Evolutionary conservation across 2,113 vertebrate genomes (phyloP), one percentile per base, ranked within the genome.

Genomic region (Mionectes macconnelli): DNA sequence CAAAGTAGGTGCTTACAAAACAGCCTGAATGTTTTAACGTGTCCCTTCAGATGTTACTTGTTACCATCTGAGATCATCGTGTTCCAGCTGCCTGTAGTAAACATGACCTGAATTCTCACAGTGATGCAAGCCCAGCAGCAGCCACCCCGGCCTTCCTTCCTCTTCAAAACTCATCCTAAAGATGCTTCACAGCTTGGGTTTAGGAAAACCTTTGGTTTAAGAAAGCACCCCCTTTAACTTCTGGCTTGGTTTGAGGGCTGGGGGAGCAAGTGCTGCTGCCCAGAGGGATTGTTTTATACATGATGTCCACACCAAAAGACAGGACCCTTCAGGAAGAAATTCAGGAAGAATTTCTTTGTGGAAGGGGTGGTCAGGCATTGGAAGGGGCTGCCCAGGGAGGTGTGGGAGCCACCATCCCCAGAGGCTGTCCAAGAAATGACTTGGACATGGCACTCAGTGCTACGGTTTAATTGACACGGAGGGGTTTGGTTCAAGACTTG

Each of bases 71-170:
- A 97, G 94, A 95, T 96, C 96, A 95, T 93, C 10, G 19, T 96
- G 93, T 96, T 94, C 93, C 96, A 94, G 93, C 94, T 93, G 96
- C 92, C 68, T 40, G 45, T 95, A 97, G 96, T 96, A 96, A 96
- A 96, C 96, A 97, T 81, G 96, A 96, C 92, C 93, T 88, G 96
- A 90, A 96, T 94, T 95, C 79, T 74, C 64, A 57, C 33, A 63
- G 56, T 21, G 68, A 75, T 87, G 91, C 91, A 92, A 95, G 64
- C 76, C 66, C 74, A 2, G 84, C 66, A 84, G 79, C 86, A 86
- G 81, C 80, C 44, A 4, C 15, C 45, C 59, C 63, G 25, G 40
- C 57, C 60, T 53, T 39, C 49, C 80, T 44, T 30, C 45, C 86
- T 73, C 75, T 20, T 31, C 13, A n/a, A 27, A 83, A 52, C 47